These are phyloP conservation scores for Drosophila gaucha DNA, from an alignment of 2,888 invertebrate species.

Conservation along the genomic window DNA sequence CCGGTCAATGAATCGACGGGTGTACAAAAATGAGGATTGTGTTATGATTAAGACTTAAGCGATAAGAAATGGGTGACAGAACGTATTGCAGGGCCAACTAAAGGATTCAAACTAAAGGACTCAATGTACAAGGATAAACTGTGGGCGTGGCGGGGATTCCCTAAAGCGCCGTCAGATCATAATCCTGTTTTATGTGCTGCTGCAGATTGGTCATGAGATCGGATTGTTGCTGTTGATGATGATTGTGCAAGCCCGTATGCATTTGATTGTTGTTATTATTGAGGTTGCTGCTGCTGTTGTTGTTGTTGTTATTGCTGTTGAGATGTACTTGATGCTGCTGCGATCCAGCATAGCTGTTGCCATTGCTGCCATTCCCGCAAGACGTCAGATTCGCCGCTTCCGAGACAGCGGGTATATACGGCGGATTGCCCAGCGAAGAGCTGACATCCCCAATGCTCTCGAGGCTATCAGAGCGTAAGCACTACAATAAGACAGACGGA, in stretches of 20 bases:
- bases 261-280: conserved; percentile 79
- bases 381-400: conserved; percentile 76
- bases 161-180: conserved; percentile 93
- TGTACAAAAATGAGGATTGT: conserved; percentile 40
- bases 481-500: conserved; percentile 58
- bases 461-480: conserved; percentile 87
- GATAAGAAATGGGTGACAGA: conserved; percentile 21
- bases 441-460: conserved; percentile 88
- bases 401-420: conserved; percentile 83
- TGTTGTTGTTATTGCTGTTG: conserved; percentile 52
- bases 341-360: conserved; percentile 75
- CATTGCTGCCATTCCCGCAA: conserved; percentile 73
- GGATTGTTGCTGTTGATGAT: conserved; percentile 76
- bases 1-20: conserved; percentile 20
- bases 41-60: conserved; percentile 23
- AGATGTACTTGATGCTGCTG: conserved; percentile 68
- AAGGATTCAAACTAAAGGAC: conserved; percentile 56
- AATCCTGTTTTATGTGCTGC: conserved; percentile 92
- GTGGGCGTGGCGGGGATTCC: conserved; percentile 31
- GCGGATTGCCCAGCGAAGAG: conserved; percentile 83
- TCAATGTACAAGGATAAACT: conserved; percentile 43
- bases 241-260: conserved; percentile 60
- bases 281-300: conserved; percentile 57
- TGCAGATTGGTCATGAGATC: conserved; percentile 83
- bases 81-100: conserved; percentile 46